Evolutionary conservation across 2,113 vertebrate species (phyloP).

Genomic region (Copsychus sechellarum): DNA sequence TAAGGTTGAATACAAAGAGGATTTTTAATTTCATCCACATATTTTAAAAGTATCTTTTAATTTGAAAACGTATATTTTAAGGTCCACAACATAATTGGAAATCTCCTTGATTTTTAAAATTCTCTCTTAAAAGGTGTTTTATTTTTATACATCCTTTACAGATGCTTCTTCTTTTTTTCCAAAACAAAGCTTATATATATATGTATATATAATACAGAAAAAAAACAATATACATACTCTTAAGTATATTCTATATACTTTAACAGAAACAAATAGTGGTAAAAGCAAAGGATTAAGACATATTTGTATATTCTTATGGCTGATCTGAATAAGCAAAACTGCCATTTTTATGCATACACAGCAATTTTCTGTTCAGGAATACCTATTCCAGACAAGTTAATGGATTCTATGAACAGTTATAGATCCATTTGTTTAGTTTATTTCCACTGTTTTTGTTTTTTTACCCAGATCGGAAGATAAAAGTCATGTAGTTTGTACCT

Average conservation of each 20-base stretch:
- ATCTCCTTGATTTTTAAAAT: background rate
- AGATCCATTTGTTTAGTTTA: background rate
- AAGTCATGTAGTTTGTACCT: background rate
- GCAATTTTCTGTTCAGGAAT: background rate
- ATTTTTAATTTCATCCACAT: background rate
- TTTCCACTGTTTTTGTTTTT: background rate
- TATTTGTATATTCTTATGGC: background rate
- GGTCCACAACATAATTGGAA: background rate
- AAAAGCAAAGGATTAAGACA: background rate
- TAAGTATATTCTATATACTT: background rate
- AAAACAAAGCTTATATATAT: background rate
- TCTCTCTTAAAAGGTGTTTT: background rate
- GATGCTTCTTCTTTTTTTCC: background rate
- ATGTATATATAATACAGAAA: background rate
- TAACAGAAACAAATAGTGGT: background rate
- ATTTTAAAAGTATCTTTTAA: background rate
- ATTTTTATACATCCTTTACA: background rate
- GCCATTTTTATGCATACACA: fast-evolving
- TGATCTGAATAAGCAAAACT: background rate
- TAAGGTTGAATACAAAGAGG: background rate
- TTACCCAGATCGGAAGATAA: background rate
- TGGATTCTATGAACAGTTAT: background rate
- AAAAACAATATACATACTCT: background rate
- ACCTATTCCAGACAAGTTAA: background rate
- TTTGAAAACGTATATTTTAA: background rate